Percentiles rank a stretch among this genome's conserved stretches.
Evolutionary conservation across 2,797 vertebrate species (phyloP).

Genomic region (Sphaeramia orbicularis): DNA sequence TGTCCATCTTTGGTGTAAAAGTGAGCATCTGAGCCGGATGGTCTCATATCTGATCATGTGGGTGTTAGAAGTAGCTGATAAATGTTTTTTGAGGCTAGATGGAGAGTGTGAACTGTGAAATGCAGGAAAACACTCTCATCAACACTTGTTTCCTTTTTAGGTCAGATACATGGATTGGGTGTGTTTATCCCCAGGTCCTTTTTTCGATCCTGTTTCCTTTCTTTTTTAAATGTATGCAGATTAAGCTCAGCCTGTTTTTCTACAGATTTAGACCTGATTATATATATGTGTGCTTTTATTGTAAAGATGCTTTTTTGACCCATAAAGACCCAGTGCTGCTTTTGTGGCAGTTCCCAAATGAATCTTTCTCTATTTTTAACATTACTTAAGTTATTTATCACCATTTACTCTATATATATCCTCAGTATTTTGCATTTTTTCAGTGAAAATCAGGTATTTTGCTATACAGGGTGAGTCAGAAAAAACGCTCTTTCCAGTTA

Average conservation of each 20-base stretch:
- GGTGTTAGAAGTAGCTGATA: not conserved
- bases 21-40: not conserved
- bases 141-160: no score
- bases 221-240: no score
- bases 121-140: not conserved
- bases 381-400: no score
- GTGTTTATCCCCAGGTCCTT: not conserved
- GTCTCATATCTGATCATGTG: not conserved
- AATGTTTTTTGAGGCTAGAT: not conserved
- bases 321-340: no score
- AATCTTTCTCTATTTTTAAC: not conserved
- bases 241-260: no score
- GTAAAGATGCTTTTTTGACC: slow-evolving; percentile 2
- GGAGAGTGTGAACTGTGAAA: not conserved
- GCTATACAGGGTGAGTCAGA: no score
- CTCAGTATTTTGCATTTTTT: no score
- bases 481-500: no score
- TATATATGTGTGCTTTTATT: not conserved
- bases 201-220: not conserved
- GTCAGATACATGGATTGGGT: no score
- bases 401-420: no score
- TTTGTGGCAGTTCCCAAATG: no score
- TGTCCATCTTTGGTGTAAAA: not conserved
- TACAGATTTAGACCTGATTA: not conserved
- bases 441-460: no score